Percentiles rank a stretch among this genome's conserved stretches.
Conservation (phyloP, 1,140 invertebrate species). For the Ceratina australensis region DNA sequence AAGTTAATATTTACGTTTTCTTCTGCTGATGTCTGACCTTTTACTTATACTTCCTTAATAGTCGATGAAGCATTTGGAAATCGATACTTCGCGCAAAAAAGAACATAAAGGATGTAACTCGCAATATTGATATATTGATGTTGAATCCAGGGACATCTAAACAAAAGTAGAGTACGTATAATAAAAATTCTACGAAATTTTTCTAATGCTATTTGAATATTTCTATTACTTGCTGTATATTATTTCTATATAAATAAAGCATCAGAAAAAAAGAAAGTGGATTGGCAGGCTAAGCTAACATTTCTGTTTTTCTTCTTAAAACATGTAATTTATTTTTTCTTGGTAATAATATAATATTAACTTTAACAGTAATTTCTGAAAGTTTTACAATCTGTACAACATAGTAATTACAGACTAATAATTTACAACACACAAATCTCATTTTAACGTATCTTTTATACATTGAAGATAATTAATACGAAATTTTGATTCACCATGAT, state of each 20-base stretch:
- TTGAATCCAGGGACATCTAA: neutral
- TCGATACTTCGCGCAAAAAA: no score
- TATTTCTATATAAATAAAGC: slow-evolving; percentile 21
- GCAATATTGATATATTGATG: slow-evolving; percentile 60
- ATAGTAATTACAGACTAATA: slow-evolving; percentile 37
- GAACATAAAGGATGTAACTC: slow-evolving; percentile 68
- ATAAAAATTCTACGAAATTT: neutral
- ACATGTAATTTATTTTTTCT: slow-evolving; percentile 59
- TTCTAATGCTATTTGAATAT: neutral
- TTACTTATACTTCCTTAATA: slow-evolving; percentile 32
- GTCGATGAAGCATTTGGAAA: slow-evolving; percentile 58
- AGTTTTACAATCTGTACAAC: slow-evolving; percentile 52
- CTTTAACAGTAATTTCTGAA: slow-evolving; percentile 39
- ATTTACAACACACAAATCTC: slow-evolving; percentile 44
- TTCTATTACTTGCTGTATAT: slow-evolving; percentile 18
- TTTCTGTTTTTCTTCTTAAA: slow-evolving; percentile 42
- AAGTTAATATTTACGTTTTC: slow-evolving; percentile 11
- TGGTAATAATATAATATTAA: slow-evolving; percentile 57
- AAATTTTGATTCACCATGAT: slow-evolving; percentile 2
- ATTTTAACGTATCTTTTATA: slow-evolving; percentile 39
- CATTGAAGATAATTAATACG: slow-evolving; percentile 29
- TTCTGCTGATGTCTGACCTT: neutral
- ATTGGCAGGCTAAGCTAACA: slow-evolving; percentile 20
- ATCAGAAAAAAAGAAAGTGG: neutral
- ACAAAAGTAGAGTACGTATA: slow-evolving; percentile 4